Evolutionary conservation across 2,113 vertebrate species (phyloP).

Genomic region (Vicugna pacos): DNA sequence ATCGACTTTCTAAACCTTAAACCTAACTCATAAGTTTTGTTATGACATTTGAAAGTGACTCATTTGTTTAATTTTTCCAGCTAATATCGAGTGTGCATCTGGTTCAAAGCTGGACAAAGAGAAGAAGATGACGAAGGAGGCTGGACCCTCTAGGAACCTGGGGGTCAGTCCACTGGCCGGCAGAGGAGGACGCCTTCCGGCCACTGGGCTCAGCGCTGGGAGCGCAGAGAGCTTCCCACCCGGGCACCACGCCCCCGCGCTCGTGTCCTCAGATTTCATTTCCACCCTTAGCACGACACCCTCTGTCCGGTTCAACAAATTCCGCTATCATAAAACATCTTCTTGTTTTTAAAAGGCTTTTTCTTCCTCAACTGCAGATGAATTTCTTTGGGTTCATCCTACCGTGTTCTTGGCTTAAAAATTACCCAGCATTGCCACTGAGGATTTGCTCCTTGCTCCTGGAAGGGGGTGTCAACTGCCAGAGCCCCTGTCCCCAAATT

Average conservation of each 20-base stretch:
- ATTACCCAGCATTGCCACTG: background rate
- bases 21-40: background rate
- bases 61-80: background rate
- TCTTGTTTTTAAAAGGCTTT: background rate
- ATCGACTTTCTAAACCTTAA: background rate
- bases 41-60: background rate
- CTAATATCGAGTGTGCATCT: background rate
- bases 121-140: background rate
- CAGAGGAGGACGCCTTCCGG: background rate
- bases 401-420: background rate
- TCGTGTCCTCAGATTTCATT: background rate
- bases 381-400: background rate
- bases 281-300: background rate
- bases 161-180: too few species aligned
- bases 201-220: accelerated
- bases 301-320: background rate
- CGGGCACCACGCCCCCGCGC: accelerated
- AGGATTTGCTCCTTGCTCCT: background rate
- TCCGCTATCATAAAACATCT: background rate
- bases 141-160: too few species aligned
- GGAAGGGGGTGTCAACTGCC: background rate
- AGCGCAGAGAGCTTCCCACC: too few species aligned
- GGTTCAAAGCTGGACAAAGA: background rate
- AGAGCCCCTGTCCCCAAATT: background rate
- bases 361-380: background rate